Evolutionary conservation across 1,140 invertebrate genomes (phyloP), one percentile per base, ranked within the genome.

Genomic region (Tribolium castaneum): DNA sequence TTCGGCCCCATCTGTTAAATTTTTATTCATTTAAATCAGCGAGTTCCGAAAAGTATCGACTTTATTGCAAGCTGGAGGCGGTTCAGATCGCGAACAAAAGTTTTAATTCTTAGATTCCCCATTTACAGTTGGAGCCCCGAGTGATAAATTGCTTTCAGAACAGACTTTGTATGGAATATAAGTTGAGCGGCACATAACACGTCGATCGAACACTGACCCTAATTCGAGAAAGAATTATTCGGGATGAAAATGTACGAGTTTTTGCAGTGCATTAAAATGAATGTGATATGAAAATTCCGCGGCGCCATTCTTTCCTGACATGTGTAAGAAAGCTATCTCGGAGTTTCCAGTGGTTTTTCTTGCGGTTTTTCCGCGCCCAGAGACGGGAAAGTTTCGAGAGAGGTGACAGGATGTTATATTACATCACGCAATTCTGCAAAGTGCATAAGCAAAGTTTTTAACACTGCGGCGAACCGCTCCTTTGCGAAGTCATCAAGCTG

Each of bases 141-240:
- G 59, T 66, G 59, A 66, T 66, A 66, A 66, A 66, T 66, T 66
- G 59, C 59, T 66, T 66, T 66, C 59, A 66, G 59, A 66, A 66
- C 30, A 14, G 59, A 35, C 59, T 66, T 66, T 66, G 59, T 66
- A 66, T 66, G 30, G 59, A 35, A 39, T 66, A 39, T 66, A 66
- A 66, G 59, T 66, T 66, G 14, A 5, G 9, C 6, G 19, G 59
- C n/a, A 66, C 13, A 66, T 0, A 3, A n/a, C 5, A n/a, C 7
- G n/a, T 45, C 5, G n/a, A 45, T 45, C n/a, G 9, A 45, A 45
- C 25, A 45, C 39, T 35, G 30, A 35, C 59, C 25, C 1, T 66
- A 66, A 62, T 66, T 66, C 13, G 14, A 39, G 16, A 66, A 66
- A 14, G 19, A 25, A 66, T 66, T 66, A 66, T 66, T 66, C 13